Evolutionary conservation across 2,888 invertebrate genomes (phyloP).

Genomic region (Cephus pulcher): DNA sequence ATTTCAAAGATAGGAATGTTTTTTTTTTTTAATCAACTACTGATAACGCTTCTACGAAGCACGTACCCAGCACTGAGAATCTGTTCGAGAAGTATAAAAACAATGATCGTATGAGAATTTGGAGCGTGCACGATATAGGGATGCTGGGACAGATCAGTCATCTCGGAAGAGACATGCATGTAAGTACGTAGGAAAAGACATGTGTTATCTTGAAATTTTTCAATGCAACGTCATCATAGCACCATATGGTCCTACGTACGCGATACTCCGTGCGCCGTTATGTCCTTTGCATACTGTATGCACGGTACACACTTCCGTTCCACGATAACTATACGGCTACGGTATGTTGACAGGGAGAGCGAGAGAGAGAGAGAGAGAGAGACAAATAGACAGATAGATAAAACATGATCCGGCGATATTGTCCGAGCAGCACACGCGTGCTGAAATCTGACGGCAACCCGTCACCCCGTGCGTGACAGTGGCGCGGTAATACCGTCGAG

Average conservation of each 20-base stretch:
- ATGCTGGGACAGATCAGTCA: not conserved
- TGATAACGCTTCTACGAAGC: not conserved
- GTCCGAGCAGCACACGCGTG: constrained; percentile 33
- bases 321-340: not conserved
- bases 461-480: not conserved
- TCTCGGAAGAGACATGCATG: not conserved
- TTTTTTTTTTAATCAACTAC: not conserved
- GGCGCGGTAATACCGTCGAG: not conserved
- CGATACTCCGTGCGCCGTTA: not conserved
- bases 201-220: not conserved
- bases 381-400: not conserved
- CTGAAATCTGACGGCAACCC: constrained; percentile 39
- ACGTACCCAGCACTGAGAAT: not conserved
- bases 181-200: not conserved
- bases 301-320: not conserved
- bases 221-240: not conserved
- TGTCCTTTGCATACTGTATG: not conserved
- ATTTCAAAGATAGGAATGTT: not conserved
- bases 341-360: not conserved
- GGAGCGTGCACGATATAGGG: not conserved
- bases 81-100: not conserved
- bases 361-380: too few species aligned
- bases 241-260: not conserved
- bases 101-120: not conserved
- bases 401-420: not conserved